phyloP scores from a whole-genome alignment of 2,113 vertebrate genomes.

The Echinops telfairi region DNA sequence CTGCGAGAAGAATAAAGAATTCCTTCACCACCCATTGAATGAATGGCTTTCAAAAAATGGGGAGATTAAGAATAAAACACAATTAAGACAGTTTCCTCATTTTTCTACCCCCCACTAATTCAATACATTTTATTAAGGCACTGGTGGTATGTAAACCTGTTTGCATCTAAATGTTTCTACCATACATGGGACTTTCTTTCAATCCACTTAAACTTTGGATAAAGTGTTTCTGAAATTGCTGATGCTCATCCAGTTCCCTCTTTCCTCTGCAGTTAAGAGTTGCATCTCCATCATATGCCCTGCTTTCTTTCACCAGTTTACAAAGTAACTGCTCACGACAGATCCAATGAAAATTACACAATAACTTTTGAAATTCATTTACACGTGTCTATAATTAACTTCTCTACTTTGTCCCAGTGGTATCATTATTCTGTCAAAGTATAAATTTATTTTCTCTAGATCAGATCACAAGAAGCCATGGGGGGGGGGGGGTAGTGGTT shows the following conservation, averaged over 20 bases:
- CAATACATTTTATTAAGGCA: not conserved
- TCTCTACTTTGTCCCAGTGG: not conserved
- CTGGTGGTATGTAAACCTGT: too few relatives aligned
- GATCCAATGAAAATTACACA: not conserved
- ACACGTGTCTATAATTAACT: conserved; percentile 30
- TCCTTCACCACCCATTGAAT: not conserved
- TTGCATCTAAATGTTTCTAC: too few relatives aligned
- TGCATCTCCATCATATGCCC: not conserved
- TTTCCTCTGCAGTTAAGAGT: conserved; percentile 42
- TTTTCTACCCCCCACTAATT: not conserved
- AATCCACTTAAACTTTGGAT: not conserved
- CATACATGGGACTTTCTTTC: not conserved
- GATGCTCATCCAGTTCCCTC: not conserved
- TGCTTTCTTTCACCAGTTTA: conserved; percentile 5
- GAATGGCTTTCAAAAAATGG: not conserved
- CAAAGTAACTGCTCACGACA: conserved; percentile 10
- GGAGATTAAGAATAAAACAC: not conserved
- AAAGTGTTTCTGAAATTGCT: not conserved
- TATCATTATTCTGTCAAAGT: conserved; percentile 42
- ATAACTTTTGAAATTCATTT: conserved; percentile 32
- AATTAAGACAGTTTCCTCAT: not conserved
- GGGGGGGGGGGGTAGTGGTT: too few relatives aligned
- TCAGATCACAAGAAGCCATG: not conserved
- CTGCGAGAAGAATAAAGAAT: not conserved
- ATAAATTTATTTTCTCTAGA: conserved; percentile 27